These are phyloP conservation scores for Cichlasoma orientale DNA, from an alignment of 2,797 vertebrate species.

Conservation along the genomic window DNA sequence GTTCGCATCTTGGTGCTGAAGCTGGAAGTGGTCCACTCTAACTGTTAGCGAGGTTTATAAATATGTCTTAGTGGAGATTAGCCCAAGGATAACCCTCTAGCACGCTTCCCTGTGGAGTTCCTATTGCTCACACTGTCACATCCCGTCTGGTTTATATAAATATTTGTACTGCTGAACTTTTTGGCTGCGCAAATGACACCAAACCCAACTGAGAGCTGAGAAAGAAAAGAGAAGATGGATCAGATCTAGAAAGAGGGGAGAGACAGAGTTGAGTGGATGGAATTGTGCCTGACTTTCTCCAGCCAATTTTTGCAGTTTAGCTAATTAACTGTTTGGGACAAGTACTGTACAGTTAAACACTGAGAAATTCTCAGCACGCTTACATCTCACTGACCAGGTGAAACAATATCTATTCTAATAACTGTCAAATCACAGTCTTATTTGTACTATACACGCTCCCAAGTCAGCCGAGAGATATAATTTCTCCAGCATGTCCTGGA, in stretches of 20 bases:
- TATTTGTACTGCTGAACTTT: slow-evolving; percentile 60
- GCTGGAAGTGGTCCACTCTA: slow-evolving; percentile 54
- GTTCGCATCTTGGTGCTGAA: slow-evolving; percentile 36
- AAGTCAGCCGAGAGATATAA: background rate
- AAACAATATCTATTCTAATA: background rate
- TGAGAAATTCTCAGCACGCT: background rate
- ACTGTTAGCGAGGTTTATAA: slow-evolving; percentile 64
- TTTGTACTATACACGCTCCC: background rate
- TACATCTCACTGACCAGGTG: background rate
- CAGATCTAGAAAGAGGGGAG: slow-evolving; percentile 13
- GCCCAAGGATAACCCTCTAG: slow-evolving; percentile 48
- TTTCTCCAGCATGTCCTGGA: background rate
- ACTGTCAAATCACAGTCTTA: background rate
- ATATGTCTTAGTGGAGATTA: slow-evolving; percentile 69
- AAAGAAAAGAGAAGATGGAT: background rate
- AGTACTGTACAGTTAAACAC: background rate
- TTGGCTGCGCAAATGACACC: slow-evolving; percentile 39
- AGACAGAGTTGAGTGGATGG: slow-evolving; percentile 11
- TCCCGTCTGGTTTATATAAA: slow-evolving; percentile 65
- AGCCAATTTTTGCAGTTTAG: slow-evolving; percentile 32
- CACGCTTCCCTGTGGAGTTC: slow-evolving; percentile 46
- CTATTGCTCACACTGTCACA: slow-evolving; percentile 59
- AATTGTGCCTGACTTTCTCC: slow-evolving; percentile 2
- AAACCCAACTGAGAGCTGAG: slow-evolving; percentile 26
- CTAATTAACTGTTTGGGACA: slow-evolving; percentile 24